Evolutionary conservation across 2,888 invertebrate genomes (phyloP), one percentile per base, ranked within the genome.

Genomic region (Tachina lurida): DNA sequence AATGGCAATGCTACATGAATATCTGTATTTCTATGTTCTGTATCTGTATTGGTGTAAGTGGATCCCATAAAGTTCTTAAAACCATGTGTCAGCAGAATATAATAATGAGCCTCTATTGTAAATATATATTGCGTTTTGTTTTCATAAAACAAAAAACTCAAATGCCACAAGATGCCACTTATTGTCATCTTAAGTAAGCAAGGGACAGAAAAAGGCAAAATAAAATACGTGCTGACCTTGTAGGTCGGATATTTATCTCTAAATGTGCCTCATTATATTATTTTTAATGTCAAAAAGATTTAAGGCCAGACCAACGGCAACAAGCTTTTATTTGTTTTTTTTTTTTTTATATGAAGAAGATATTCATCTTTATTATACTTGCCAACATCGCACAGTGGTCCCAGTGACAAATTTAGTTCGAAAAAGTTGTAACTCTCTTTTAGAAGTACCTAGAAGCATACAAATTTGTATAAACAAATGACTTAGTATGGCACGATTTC

Each of bases 271-370:
- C n/a, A 60, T 10, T 13, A 9, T 56, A 68, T 58, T 4, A 68
- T 67, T 41, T 67, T 56, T 56, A 75, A 76, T 56, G 22, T 41
- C 58, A 10, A 9, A 60, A 49, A 49, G 76, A 49, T 58, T 68
- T 10, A 47, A n/a, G 39, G 13, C 3, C 58, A 31, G n/a, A 39
- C 31, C 10, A 39, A 15, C 2, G 15, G 15, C 31, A 58, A 58
- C 15, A 8, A n/a, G 19, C 3, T 56, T 22, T 22, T 56, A 10
- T 56, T 19, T 1, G 19, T 7, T 22, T n/a, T n/a, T n/a, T 2
- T 22, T 56, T 13, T 56, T 17, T 17, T 31, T 4, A 31, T 31
- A 31, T 31, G 31, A 31, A 31, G 31, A 31, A 31, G 31, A 31
- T 2, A 3, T 31, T 31, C 31, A 31, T 3, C 31, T 4, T 31